These are phyloP conservation scores for Podarcis cretensis DNA, from an alignment of 2,113 vertebrate genomes.

Conservation along the genomic window DNA sequence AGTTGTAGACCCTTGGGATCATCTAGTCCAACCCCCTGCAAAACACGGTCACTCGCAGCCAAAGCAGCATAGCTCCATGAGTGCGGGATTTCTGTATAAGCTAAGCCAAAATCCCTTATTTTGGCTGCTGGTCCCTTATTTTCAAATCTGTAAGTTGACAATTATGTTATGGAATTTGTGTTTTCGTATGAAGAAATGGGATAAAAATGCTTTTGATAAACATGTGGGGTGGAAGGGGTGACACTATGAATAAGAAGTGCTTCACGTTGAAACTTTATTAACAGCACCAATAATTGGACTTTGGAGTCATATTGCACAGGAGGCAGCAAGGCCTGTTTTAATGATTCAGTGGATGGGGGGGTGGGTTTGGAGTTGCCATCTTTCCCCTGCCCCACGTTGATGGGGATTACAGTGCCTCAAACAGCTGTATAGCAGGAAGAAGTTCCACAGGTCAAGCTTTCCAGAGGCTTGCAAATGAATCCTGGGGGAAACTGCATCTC, in stretches of 20 bases:
- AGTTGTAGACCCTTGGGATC: too few relatives aligned
- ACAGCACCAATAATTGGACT: not conserved
- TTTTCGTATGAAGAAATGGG: not conserved
- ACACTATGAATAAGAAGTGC: not conserved
- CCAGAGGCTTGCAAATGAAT: not conserved
- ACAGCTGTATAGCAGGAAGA: not conserved
- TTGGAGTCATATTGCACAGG: not conserved
- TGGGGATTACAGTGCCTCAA: not conserved
- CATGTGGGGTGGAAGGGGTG: too few relatives aligned
- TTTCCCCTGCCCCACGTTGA: not conserved
- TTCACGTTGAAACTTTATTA: too few relatives aligned
- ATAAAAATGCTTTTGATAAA: not conserved
- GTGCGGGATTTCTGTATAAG: too few relatives aligned
- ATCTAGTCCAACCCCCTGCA: too few relatives aligned
- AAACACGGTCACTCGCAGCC: too few relatives aligned
- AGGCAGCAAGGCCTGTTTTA: not conserved
- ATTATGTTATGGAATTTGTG: too few relatives aligned
- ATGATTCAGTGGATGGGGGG: not conserved
- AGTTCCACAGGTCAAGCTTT: not conserved
- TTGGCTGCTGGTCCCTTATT: too few relatives aligned
- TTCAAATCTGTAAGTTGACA: too few relatives aligned
- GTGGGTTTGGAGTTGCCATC: not conserved
- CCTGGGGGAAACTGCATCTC: not conserved
- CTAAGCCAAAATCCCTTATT: too few relatives aligned
- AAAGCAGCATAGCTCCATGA: too few relatives aligned